These are phyloP conservation scores for Melieria omissa DNA, from an alignment of 2,888 invertebrate genomes.

Conservation along the genomic window DNA sequence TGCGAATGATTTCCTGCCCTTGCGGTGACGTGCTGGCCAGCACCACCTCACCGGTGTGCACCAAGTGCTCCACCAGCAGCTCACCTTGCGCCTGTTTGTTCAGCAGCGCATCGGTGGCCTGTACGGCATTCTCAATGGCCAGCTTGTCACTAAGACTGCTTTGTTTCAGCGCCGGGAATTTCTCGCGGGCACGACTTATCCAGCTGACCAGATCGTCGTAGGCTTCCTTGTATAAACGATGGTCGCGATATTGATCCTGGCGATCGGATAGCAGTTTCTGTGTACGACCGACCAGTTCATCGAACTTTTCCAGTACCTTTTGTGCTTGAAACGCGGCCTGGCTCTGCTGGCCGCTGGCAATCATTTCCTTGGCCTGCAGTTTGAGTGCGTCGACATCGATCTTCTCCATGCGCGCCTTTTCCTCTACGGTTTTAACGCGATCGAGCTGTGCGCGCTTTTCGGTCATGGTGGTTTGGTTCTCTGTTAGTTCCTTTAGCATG, in stretches of 20 bases:
- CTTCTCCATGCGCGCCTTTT: constrained; percentile 88
- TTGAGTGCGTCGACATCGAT: constrained; percentile 89
- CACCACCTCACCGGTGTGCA: constrained; percentile 88
- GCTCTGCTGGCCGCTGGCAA: constrained; percentile 85
- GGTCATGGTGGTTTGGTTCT: constrained; percentile 82
- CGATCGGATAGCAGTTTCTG: constrained; percentile 81
- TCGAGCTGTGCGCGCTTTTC: constrained; percentile 89
- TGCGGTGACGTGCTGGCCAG: constrained; percentile 83
- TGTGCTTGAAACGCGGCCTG: constrained; percentile 86
- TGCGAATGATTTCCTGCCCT: constrained; percentile 83
- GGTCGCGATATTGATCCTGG: constrained; percentile 88
- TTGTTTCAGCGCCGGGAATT: constrained; percentile 87
- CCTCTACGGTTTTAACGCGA: constrained; percentile 85
- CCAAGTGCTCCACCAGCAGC: constrained; percentile 84
- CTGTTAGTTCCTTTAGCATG: constrained; percentile 78
- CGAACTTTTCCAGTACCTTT: constrained; percentile 85
- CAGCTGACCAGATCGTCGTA: constrained; percentile 90
- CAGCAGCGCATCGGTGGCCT: constrained; percentile 84
- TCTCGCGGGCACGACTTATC: constrained; percentile 88
- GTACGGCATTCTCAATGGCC: constrained; percentile 88
- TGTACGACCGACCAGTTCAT: constrained; percentile 79
- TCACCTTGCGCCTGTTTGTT: constrained; percentile 94
- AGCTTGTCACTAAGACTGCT: constrained; percentile 86
- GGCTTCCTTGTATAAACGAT: constrained; percentile 89
- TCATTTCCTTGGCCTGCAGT: constrained; percentile 86